Evolutionary conservation across 2,797 vertebrate species (phyloP), one percentile per base, ranked within the genome.

Genomic region (Centroberyx gerrardi): DNA sequence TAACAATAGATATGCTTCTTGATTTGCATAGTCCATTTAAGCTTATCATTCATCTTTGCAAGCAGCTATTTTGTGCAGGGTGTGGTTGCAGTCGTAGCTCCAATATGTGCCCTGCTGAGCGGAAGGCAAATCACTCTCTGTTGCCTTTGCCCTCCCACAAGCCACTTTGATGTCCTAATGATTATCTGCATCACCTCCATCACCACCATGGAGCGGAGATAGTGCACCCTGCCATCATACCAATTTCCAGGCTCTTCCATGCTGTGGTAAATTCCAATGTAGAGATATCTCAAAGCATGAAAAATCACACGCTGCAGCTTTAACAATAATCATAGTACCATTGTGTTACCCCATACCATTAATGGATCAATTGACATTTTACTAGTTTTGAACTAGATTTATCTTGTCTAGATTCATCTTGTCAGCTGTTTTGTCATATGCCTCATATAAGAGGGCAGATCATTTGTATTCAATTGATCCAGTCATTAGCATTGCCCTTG

Each of bases 401-500:
- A 67, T 56, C 22, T 63, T 36, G 17, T 52, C 52, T 5, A 10
- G 31, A n/a, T 69, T 63, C 15, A 67, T 56, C 22, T 63, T 36
- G 17, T 52, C 52, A 36, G 17, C 5, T 58, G 17, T 55, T 60
- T 64, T 28, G 6, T 54, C 6, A 63, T 33, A 53, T 15, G 8
- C 8, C 22, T 22, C 22, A 55, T 27, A 15, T 74, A 17, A 53
- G 40, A 60, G 63, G 12, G 15, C 22, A 55, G 48, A 51, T 65
- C 4, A 59, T 75, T 72, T 77, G 40, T 46, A 78, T 80, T 76
- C 27, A 72, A 2, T 18, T 38, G 28, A 51, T 53, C 28, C 46
- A 55, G 52, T 59, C 14, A 14, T n/a, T 18, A 61, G 31, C 27
- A 48, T 62, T 68, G 78, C 54, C 90, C 90, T 92, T 92, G 87